Conservation (phyloP, 2,888 invertebrate genomes). For the Ischnura elegans region DNA sequence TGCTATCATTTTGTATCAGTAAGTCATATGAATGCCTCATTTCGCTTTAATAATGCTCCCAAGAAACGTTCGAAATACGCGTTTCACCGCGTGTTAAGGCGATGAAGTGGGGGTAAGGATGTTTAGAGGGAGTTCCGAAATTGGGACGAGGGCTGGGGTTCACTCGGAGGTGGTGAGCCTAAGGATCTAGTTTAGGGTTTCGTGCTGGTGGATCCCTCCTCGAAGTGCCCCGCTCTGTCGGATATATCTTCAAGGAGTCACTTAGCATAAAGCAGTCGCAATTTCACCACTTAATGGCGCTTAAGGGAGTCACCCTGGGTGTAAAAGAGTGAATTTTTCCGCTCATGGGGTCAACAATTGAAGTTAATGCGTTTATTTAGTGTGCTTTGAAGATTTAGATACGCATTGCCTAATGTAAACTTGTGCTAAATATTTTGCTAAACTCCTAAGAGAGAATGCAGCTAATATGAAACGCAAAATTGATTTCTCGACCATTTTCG, state of each 20-base stretch:
- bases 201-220: background rate
- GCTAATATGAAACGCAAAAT: no score
- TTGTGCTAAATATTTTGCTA: no score
- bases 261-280: slow-evolving; percentile 36
- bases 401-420: no score
- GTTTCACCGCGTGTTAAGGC: no score
- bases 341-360: background rate
- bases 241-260: slow-evolving; percentile 39
- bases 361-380: background rate
- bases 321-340: background rate
- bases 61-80: no score
- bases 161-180: background rate
- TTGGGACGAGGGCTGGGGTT: background rate
- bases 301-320: background rate
- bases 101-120: background rate
- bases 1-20: no score
- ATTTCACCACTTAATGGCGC: background rate
- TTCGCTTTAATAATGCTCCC: no score
- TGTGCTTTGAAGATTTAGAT: no score
- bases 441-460: no score
- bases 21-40: no score
- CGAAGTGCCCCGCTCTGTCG: background rate
- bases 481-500: no score
- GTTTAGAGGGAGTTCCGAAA: background rate
- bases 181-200: background rate